phyloP scores from a whole-genome alignment of 2,113 vertebrate species.

The mouse (Mus musculus) region GRCm39 chr4:66310001-66310500 shows the following conservation, averaged over 20 bases:
- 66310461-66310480: neutral
- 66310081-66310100: neutral
- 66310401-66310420: accelerated
- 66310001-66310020: neutral
- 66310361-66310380: neutral
- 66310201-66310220: neutral
- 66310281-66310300: neutral
- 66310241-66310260: neutral
- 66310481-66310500: neutral
- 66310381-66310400: too few species aligned
- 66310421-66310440: neutral
- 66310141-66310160: neutral
- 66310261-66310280: neutral
- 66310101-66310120: neutral
- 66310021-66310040: slow-evolving; percentile 1
- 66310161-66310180: too few species aligned
- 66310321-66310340: neutral
- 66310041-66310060: neutral
- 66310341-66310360: accelerated
- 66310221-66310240: neutral
- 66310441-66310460: neutral
- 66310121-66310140: neutral
- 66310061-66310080: neutral
- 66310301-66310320: neutral
- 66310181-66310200: slow-evolving; percentile 1